These are phyloP conservation scores for Catostomus latipinnis DNA, from an alignment of 2,797 vertebrate species.

Conservation along the genomic window DNA sequence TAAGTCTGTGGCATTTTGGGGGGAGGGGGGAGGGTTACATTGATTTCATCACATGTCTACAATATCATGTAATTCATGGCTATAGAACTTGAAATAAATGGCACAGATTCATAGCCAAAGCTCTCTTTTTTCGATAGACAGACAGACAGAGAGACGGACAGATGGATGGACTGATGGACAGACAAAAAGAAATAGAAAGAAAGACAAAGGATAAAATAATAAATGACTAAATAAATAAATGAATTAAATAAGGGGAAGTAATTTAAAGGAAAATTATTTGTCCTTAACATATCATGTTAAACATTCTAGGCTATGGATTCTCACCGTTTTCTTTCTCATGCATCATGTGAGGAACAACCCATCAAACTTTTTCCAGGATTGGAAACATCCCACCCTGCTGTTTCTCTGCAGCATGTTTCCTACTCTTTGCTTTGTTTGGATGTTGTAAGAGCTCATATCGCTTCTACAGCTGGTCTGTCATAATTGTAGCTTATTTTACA, in stretches of 20 bases:
- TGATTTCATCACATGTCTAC: constrained; percentile 35
- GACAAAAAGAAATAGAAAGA: too few species aligned
- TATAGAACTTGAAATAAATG: too few species aligned
- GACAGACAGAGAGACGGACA: neutral
- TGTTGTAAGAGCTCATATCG: constrained; percentile 54
- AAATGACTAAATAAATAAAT: neutral
- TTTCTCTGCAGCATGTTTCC: neutral
- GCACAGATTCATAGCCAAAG: too few species aligned
- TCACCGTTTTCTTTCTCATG: constrained; percentile 58
- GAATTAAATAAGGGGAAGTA: neutral
- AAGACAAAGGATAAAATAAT: neutral
- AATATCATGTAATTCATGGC: constrained; percentile 50
- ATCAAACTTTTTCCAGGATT: constrained; percentile 52
- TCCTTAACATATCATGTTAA: neutral
- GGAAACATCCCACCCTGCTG: constrained; percentile 24
- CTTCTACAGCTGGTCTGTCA: constrained; percentile 57
- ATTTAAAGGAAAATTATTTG: neutral
- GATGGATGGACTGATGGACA: neutral
- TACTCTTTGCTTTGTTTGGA: constrained; percentile 49
- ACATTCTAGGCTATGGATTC: constrained; percentile 42
- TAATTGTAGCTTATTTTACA: constrained; percentile 18
- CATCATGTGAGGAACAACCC: constrained; percentile 55
- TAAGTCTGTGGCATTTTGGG: constrained; percentile 24
- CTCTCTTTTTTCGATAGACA: too few species aligned
- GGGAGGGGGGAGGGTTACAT: neutral